These are phyloP conservation scores for Notodonta dromedarius DNA, from an alignment of 2,888 invertebrate species.

Conservation along the genomic window DNA sequence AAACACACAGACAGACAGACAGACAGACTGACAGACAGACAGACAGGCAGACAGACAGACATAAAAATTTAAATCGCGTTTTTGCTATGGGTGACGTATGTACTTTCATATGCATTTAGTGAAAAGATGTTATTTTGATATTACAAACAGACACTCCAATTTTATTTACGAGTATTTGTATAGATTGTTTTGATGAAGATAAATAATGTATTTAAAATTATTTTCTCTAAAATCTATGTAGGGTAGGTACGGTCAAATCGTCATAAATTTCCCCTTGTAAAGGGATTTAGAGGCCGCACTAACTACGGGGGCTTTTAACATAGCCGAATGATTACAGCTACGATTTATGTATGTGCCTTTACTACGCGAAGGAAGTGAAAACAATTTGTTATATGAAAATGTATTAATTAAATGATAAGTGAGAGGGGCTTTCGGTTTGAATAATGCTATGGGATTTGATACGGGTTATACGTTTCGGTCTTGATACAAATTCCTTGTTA, in stretches of 20 bases:
- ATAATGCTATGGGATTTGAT: constrained; percentile 20
- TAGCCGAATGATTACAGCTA: constrained; percentile 58
- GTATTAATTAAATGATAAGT: constrained; percentile 47
- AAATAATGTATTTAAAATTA: background rate
- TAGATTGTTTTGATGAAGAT: too few relatives aligned
- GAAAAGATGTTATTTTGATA: too few relatives aligned
- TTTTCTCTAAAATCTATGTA: background rate
- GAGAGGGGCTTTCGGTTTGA: constrained; percentile 33
- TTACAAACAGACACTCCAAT: too few relatives aligned
- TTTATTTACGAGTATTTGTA: too few relatives aligned
- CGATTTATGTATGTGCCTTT: constrained; percentile 58
- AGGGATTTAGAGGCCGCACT: constrained; percentile 51
- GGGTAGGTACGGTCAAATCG: constrained; percentile 38
- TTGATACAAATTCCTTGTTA: too few relatives aligned
- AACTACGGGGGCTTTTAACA: constrained; percentile 52
- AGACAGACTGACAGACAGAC: too few relatives aligned
- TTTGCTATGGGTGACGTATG: too few relatives aligned
- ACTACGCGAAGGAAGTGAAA: constrained; percentile 41
- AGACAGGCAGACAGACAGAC: too few relatives aligned
- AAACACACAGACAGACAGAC: too few relatives aligned
- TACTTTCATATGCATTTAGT: too few relatives aligned
- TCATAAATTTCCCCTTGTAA: constrained; percentile 50
- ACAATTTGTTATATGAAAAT: constrained; percentile 57
- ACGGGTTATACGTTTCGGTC: background rate
- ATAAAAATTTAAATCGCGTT: too few relatives aligned